phyloP scores from a whole-genome alignment of 2,113 vertebrate species.

The Syngnathus scovelli region DNA sequence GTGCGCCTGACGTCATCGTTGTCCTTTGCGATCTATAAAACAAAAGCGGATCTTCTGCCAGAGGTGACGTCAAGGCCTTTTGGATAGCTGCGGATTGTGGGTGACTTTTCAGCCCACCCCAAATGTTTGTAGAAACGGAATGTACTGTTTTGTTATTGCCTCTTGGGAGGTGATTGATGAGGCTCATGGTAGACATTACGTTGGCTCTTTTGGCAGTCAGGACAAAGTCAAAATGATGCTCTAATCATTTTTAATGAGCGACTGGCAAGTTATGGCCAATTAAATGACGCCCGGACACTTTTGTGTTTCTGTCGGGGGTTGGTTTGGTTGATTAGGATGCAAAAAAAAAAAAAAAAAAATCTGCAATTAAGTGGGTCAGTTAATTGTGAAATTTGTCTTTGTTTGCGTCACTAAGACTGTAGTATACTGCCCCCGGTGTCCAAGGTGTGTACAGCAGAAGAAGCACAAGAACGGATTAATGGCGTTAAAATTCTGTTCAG shows the following conservation, averaged over 20 bases:
- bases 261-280: not conserved
- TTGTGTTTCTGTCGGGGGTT: not conserved
- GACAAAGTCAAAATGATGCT: constrained; percentile 2
- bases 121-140: constrained; percentile 25
- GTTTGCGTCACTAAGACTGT: too few species aligned
- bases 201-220: constrained; percentile 17
- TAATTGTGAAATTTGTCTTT: too few species aligned
- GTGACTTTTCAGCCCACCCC: constrained; percentile 35
- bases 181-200: constrained; percentile 6
- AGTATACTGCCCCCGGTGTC: too few species aligned
- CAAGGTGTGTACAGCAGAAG: too few species aligned
- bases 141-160: constrained; percentile 20
- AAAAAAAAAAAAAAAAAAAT: too few species aligned
- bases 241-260: not conserved
- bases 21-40: constrained; percentile 28
- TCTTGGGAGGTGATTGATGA: constrained; percentile 26
- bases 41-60: constrained; percentile 17
- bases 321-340: not conserved
- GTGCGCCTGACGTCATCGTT: constrained; percentile 2
- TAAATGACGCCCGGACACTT: not conserved
- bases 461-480: too few species aligned
- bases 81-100: constrained; percentile 15
- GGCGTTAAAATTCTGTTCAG: too few species aligned
- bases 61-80: constrained; percentile 16
- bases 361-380: too few species aligned